Base-by-base conservation (phyloP, 2,113 vertebrate genomes). In the Mohoua ochrocephala region DNA sequence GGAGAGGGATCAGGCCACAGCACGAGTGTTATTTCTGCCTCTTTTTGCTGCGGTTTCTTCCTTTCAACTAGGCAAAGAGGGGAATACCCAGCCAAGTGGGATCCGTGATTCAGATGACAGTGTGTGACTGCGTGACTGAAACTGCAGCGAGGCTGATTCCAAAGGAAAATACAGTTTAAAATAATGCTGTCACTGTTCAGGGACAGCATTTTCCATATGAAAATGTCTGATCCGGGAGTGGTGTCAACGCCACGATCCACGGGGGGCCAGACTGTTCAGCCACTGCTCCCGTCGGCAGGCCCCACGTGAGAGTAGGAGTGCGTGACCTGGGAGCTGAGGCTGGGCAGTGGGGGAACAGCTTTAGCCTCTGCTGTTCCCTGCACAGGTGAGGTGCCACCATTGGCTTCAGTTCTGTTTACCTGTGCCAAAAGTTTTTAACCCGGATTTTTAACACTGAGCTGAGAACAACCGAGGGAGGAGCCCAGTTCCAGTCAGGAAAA, bases 291-390 rank as follows among this genome's bases (percentile, higher is more conserved):
- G 4, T 10, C 0, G 5, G 42, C 49, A 23, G 37, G 54, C 42
- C 21, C n/a, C n/a, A 8, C 1, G 1, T 6, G 24, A 6, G 7
- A 53, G 39, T 2, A 47, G 19, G 28, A 8, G 4, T 2, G 28
- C 4, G 19, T 19, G 53, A 87, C 30, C 41, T 28, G 31, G 35
- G 24, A 77, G 47, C 42, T 44, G 49, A 45, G 12, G 41, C 44
- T 2, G 2, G 22, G 19, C 42, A 17, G 12, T 5, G 8, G 41
- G 56, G 33, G 35, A 49, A 4, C 33, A 68, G 47, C n/a, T 57
- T 67, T 16, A 18, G 24, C n/a, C 28, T 64, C 17, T 37, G 7
- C 45, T 2, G 2, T 13, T 56, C 14, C 7, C n/a, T 9, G 31
- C 35, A 8, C 6, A 18, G 30, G 7, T 23, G 39, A 56, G 22